Conservation (phyloP, 2,113 vertebrate genomes). For the Cyphomyrus plagiostoma region DNA sequence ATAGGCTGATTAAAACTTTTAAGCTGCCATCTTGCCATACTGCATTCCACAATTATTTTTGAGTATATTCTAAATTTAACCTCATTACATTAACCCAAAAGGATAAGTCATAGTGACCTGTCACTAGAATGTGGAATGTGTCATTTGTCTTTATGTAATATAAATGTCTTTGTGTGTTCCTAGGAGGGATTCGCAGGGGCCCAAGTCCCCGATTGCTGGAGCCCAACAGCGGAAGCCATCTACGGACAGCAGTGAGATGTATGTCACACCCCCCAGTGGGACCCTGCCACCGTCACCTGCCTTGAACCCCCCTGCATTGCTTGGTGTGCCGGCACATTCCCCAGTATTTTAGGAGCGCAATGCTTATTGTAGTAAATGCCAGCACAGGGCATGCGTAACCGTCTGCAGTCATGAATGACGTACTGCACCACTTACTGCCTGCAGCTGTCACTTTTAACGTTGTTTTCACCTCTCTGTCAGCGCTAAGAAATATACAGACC, state of each 20-base stretch:
- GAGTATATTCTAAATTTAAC: neutral
- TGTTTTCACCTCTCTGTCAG: neutral
- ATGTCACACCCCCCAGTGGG: neutral
- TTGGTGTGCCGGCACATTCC: neutral
- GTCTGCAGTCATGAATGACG: neutral
- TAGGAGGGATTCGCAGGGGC: conserved; percentile 62
- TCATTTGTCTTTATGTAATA: neutral
- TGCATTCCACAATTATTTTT: neutral
- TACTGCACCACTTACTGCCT: neutral
- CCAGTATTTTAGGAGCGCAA: neutral
- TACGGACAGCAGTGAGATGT: conserved; percentile 65
- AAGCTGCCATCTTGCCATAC: neutral
- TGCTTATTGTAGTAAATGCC: neutral
- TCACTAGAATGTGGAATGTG: neutral
- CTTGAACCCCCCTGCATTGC: neutral
- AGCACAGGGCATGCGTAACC: neutral
- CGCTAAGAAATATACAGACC: neutral
- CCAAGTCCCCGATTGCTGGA: conserved; percentile 44
- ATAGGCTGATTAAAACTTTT: neutral
- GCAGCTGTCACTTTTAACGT: neutral
- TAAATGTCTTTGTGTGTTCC: neutral
- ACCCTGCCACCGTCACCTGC: neutral
- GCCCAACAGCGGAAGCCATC: conserved; percentile 56
- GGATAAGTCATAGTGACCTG: neutral
- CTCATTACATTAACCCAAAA: neutral